Evolutionary conservation across 2,797 vertebrate species (phyloP).

Genomic region (Lepilemur septentrionalis): DNA sequence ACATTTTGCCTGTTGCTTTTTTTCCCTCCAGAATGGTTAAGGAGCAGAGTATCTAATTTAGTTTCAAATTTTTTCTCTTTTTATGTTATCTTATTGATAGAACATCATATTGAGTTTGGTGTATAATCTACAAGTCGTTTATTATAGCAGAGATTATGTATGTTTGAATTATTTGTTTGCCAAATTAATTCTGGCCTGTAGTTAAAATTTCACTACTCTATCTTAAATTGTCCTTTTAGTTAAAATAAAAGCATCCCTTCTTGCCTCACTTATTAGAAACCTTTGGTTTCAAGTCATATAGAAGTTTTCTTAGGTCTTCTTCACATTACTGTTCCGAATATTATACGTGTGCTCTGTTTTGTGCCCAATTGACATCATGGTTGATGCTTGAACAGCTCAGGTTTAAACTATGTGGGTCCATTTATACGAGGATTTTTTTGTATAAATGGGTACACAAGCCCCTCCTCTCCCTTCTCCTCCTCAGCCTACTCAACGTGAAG

Average conservation of each 20-base stretch:
- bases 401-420: not conserved
- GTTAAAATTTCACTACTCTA: not conserved
- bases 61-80: constrained; percentile 19
- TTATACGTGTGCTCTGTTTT: not conserved
- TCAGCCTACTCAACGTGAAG: not conserved
- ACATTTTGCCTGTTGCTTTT: not conserved
- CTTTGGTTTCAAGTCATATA: constrained; percentile 15
- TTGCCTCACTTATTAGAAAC: not conserved
- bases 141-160: not conserved
- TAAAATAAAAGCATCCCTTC: not conserved
- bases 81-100: constrained; percentile 25
- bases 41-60: not conserved
- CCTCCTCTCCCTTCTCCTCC: not conserved
- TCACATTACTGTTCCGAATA: not conserved
- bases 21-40: not conserved
- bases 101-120: constrained; percentile 9
- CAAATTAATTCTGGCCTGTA: constrained; percentile 43
- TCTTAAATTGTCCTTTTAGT: not conserved
- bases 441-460: not conserved
- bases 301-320: not conserved
- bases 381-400: not conserved
- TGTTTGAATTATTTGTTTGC: constrained; percentile 47
- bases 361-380: not conserved
- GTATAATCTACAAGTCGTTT: constrained; percentile 45
- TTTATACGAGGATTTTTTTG: not conserved